A percentile compares a stretch with the other conserved stretches of the same genome.
These are phyloP conservation scores for Fregata magnificens DNA, from an alignment of 2,113 vertebrate genomes.

Conservation along the genomic window DNA sequence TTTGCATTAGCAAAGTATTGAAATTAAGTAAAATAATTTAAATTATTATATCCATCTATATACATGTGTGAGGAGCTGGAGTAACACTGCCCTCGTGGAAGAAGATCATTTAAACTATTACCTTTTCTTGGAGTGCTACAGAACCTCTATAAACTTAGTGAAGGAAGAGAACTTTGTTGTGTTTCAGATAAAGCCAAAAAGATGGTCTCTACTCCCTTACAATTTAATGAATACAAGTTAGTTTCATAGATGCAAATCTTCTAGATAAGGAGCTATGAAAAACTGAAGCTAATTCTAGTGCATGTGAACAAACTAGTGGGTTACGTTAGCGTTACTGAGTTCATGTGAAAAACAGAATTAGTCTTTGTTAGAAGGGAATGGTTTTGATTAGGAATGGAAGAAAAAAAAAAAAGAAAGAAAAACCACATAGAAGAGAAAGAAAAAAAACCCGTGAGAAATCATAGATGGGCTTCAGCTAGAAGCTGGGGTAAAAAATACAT, in stretches of 20 bases:
- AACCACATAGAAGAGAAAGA: background rate
- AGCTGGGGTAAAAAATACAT: background rate
- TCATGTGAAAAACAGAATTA: background rate
- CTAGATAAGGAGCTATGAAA: background rate
- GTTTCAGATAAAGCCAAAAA: background rate
- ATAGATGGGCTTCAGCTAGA: background rate
- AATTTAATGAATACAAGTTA: background rate
- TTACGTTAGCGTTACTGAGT: background rate
- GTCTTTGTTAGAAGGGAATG: background rate
- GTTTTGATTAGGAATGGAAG: background rate
- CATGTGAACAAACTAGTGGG: background rate
- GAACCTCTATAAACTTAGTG: background rate
- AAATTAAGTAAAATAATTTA: background rate
- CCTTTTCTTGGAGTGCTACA: background rate
- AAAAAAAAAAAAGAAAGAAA: background rate
- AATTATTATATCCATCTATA: background rate
- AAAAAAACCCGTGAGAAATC: background rate
- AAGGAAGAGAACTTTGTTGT: background rate
- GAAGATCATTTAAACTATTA: background rate
- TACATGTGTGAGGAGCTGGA: background rate
- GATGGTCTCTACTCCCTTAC: background rate
- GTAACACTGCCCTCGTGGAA: background rate
- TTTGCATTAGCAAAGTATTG: background rate
- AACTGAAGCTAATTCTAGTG: background rate
- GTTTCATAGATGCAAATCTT: background rate